Base-by-base conservation (phyloP, 2,888 invertebrate species). In the Ornithoptera priamus region DNA sequence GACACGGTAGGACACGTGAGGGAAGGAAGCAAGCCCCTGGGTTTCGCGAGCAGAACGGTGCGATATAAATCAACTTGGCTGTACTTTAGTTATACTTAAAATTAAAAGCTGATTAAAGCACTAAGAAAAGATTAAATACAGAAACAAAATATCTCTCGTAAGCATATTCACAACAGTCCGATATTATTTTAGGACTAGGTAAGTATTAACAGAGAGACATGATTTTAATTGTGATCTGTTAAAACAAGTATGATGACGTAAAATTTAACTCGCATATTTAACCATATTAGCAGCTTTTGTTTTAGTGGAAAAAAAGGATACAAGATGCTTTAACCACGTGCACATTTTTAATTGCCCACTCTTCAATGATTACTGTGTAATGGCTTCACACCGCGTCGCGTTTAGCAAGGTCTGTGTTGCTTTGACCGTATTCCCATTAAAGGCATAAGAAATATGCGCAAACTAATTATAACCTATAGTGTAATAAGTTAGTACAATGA, bases 51-150 rank as follows among this genome's bases (percentile, higher is more conserved):
- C 86, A 85, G 87, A 82, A 79, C 58, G 72, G 74, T 68, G 75
- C 78, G 77, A 72, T 75, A 72, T 76, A 74, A 67, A 73, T 85
- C 88, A 89, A 91, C 84, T 88, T 90, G 91, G 90, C 88, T 90
- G 90, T 91, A 91, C 90, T 91, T 88, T 81, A 72, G 62, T 50
- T 70, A 68, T 62, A 56, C 59, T n/a, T 62, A 69, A 62, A 42
- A 67, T 58, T n/a, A 58, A 60, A 70, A 70, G 63, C 63, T 60
- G 42, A 64, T 67, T 58, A 56, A 69, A 66, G 62, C 65, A 66
- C 65, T 61, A 56, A 65, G 61, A 65, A 59, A 72, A 62, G 63
- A 70, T 53, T 60, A 62, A 69, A 57, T 62, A 70, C 24, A 61
- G 22, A 76, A 74, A 68, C 74, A 50, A 74, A 76, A 76, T 74